phyloP scores from a whole-genome alignment of 2,797 vertebrate species.

The Notolabrus celidotus region DNA sequence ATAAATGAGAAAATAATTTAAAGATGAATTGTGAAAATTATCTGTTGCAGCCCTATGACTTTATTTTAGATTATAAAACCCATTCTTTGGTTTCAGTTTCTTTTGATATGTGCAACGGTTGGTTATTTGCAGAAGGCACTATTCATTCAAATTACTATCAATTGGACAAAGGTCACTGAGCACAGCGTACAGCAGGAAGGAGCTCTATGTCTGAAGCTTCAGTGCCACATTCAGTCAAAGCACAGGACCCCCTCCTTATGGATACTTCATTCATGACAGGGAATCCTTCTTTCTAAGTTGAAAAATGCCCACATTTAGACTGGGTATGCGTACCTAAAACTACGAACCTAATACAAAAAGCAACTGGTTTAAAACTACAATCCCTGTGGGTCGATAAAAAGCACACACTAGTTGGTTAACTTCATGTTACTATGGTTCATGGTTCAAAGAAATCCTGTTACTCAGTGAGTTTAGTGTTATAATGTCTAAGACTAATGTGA shows the following conservation, averaged over 20 bases:
- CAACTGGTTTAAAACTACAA: too few species aligned
- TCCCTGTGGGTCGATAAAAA: too few species aligned
- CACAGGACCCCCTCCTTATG: not conserved
- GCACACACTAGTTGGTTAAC: too few species aligned
- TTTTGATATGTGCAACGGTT: not conserved
- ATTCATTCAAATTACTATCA: not conserved
- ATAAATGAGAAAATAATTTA: too few species aligned
- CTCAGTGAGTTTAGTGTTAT: too few species aligned
- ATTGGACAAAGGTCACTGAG: slow-evolving; percentile 37
- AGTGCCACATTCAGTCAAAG: not conserved
- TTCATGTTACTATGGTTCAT: too few species aligned
- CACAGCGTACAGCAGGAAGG: not conserved
- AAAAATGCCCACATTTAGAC: too few species aligned
- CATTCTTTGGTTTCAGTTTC: not conserved
- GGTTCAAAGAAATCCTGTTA: too few species aligned
- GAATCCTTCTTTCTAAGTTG: too few species aligned
- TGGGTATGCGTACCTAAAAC: too few species aligned
- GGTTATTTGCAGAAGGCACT: not conserved
- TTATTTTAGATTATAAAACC: not conserved
- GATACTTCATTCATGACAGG: not conserved
- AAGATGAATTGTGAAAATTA: not conserved
- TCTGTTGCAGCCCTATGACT: not conserved
- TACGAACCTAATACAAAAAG: too few species aligned
- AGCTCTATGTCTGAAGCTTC: not conserved
- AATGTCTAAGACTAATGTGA: too few species aligned